Evolutionary conservation across 92 coral and sea anemone species (phyloP).

Genomic region (Actinostola sp.): DNA sequence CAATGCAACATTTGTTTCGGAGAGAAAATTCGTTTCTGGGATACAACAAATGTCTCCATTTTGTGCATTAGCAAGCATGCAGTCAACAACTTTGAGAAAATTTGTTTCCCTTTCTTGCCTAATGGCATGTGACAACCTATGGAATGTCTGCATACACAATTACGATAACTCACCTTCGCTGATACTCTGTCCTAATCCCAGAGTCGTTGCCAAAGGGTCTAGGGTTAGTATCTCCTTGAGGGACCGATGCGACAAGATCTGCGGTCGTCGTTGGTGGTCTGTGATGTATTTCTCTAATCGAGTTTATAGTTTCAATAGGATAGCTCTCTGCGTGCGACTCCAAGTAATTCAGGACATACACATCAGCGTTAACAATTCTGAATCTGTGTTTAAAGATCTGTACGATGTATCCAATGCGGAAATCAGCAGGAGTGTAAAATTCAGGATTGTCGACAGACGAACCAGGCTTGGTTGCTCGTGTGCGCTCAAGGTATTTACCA

Average conservation of each 20-base stretch:
- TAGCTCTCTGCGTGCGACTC: slow-evolving; percentile 92
- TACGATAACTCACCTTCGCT: slow-evolving; percentile 84
- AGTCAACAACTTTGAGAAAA: no score
- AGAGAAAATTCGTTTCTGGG: no score
- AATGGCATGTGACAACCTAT: no score
- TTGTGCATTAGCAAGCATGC: no score
- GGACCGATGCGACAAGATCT: slow-evolving; percentile 73
- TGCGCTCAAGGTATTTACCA: slow-evolving; percentile 98
- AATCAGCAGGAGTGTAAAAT: slow-evolving; percentile 98
- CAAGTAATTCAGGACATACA: slow-evolving; percentile 87
- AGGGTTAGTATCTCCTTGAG: slow-evolving; percentile 82
- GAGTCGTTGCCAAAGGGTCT: slow-evolving; percentile 46
- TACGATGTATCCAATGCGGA: slow-evolving; percentile 82
- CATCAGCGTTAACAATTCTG: slow-evolving; percentile 90
- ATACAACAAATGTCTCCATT: no score
- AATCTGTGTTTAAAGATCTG: slow-evolving; percentile 96
- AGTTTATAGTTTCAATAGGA: slow-evolving; percentile 91
- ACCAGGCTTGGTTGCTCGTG: slow-evolving; percentile 92
- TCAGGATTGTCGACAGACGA: slow-evolving; percentile 95
- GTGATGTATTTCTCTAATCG: slow-evolving; percentile 87
- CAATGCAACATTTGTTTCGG: no score
- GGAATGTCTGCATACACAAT: no score
- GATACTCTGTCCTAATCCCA: slow-evolving; percentile 95
- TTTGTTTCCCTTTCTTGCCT: no score
- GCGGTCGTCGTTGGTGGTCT: slow-evolving; percentile 75